Conservation (phyloP, 2,113 vertebrate species). For the Pluvialis apricaria region DNA sequence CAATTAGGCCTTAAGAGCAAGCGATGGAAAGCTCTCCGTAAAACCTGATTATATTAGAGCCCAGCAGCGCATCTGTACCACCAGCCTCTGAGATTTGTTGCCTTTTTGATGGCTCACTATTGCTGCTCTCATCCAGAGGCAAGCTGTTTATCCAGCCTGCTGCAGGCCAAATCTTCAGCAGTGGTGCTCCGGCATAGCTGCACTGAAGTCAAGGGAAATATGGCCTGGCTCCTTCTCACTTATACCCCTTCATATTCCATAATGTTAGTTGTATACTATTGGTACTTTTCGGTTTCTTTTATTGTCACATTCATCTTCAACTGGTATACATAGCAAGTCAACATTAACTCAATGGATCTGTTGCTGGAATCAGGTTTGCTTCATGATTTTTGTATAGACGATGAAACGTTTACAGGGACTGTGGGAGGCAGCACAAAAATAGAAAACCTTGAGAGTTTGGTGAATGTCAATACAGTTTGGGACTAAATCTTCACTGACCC, state of each 20-base stretch:
- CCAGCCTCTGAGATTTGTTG: background rate
- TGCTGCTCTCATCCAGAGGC: background rate
- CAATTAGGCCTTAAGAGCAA: slow-evolving; percentile 45
- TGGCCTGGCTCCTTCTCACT: background rate
- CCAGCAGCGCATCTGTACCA: background rate
- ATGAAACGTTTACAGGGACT: background rate
- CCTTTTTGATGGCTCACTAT: background rate
- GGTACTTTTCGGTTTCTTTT: background rate
- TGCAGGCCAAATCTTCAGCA: background rate
- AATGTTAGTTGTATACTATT: background rate
- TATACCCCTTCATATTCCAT: background rate
- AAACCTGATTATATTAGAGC: slow-evolving; percentile 18
- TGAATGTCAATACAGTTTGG: background rate
- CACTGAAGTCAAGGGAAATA: background rate
- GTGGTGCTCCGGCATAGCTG: background rate
- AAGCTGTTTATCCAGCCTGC: slow-evolving; percentile 9
- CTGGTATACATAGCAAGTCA: accelerated
- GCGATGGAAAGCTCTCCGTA: slow-evolving; percentile 11
- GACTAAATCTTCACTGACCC: background rate
- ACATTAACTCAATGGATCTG: background rate
- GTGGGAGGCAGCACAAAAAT: background rate
- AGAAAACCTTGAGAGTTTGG: background rate
- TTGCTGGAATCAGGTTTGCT: background rate
- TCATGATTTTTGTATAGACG: background rate
- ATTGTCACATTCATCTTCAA: background rate